These are phyloP conservation scores for Chaenocephalus aceratus DNA, from an alignment of 2,113 vertebrate genomes.

Conservation along the genomic window DNA sequence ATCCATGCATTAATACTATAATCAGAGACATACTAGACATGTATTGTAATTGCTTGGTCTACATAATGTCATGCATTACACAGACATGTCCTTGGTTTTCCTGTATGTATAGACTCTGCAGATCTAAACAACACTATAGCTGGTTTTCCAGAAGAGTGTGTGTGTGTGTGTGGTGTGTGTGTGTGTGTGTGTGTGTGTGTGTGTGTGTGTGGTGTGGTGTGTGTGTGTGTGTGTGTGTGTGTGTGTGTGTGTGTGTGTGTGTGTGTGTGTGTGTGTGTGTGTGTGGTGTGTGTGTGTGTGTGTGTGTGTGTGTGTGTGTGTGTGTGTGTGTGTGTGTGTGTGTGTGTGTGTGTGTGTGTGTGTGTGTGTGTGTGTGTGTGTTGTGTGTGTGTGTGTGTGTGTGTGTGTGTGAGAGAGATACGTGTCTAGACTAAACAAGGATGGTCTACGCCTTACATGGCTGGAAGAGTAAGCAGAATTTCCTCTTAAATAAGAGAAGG, in stretches of 20 bases:
- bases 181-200: constrained; percentile 2
- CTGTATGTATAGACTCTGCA: constrained; percentile 1
- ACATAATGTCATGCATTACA: too few species aligned
- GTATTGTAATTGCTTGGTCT: background rate
- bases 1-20: constrained; percentile 11
- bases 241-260: constrained; percentile 21
- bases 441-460: constrained; percentile 59
- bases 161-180: background rate
- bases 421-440: constrained; percentile 79
- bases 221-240: background rate
- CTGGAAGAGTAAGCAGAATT: constrained; percentile 68
- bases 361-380: constrained; percentile 16
- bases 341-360: background rate
- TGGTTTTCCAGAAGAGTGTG: constrained; percentile 24
- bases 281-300: background rate
- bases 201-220: background rate
- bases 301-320: constrained; percentile 3
- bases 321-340: background rate
- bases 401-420: too few species aligned
- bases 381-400: too few species aligned
- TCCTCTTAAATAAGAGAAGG: constrained; percentile 55
- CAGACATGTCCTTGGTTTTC: constrained; percentile 19
- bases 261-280: too few species aligned
- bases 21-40: constrained; percentile 17
- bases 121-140: constrained; percentile 25